Percentiles rank a stretch among this genome's conserved stretches.
Evolutionary conservation across 2,888 invertebrate species (phyloP).

Genomic region (Pterostichus madidus): DNA sequence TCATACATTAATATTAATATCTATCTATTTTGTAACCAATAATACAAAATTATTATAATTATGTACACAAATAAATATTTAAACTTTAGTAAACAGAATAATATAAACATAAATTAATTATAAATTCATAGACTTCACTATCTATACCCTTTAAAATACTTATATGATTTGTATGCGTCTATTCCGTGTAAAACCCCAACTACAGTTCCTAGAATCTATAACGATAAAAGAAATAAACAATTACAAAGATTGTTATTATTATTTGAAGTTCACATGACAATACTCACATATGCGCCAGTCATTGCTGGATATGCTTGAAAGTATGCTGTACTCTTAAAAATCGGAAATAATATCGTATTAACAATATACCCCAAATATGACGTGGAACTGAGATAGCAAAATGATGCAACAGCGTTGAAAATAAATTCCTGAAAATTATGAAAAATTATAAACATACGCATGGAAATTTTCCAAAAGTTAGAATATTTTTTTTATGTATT

Average conservation of each 20-base stretch:
- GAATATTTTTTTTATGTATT: not conserved
- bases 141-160: constrained; percentile 82
- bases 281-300: constrained; percentile 91
- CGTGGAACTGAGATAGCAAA: constrained; percentile 88
- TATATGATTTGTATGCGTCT: constrained; percentile 88
- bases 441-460: constrained; percentile 59
- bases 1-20: too few species aligned
- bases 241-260: constrained; percentile 47
- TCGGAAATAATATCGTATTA: constrained; percentile 87
- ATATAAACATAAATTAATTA: constrained; percentile 5
- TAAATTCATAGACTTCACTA: constrained; percentile 72
- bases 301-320: constrained; percentile 92
- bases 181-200: constrained; percentile 87
- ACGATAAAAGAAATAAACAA: constrained; percentile 72
- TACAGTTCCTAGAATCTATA: constrained; percentile 89
- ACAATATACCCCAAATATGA: constrained; percentile 90
- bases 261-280: not conserved
- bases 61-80: too few species aligned
- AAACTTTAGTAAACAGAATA: too few species aligned
- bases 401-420: constrained; percentile 88
- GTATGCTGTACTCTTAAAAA: constrained; percentile 87
- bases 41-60: too few species aligned
- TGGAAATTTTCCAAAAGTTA: constrained; percentile 51
- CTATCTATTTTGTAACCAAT: too few species aligned
- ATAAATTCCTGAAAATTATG: constrained; percentile 84